Conservation (phyloP, 92 coral and sea anemone species). For the Porites rus region DNA sequence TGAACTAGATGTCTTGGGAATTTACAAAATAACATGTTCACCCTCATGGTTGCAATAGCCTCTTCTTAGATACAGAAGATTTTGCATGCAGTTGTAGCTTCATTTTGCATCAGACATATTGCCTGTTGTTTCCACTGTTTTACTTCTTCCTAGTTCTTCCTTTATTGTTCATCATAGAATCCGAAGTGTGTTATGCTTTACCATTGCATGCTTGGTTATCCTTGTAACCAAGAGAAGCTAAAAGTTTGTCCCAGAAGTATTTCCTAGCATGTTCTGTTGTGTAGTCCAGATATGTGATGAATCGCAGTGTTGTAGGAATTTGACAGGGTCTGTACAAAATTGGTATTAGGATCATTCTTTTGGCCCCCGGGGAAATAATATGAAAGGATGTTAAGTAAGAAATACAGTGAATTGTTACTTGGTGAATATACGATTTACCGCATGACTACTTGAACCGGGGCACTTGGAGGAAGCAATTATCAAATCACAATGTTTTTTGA, state of each 20-base stretch:
- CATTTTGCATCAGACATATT: too few species aligned
- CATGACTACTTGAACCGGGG: too few species aligned
- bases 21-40: too few species aligned
- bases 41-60: too few species aligned
- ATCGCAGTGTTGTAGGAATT: conserved; percentile 70
- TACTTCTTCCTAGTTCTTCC: too few species aligned
- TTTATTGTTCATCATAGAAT: too few species aligned
- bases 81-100: too few species aligned
- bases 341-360: conserved; percentile 75
- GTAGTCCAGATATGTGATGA: conserved; percentile 75
- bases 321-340: conserved; percentile 61
- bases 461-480: neutral
- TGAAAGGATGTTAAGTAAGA: neutral
- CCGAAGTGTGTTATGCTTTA: too few species aligned
- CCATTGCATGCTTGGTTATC: too few species aligned
- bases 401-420: neutral
- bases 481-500: neutral
- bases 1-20: too few species aligned
- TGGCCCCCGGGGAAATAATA: conserved; percentile 62
- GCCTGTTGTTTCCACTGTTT: too few species aligned
- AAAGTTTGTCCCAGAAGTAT: conserved; percentile 70
- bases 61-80: too few species aligned
- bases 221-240: conserved; percentile 70
- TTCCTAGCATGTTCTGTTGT: conserved; percentile 40
- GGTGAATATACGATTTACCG: neutral